Evolutionary conservation across 2,888 invertebrate genomes (phyloP).

Genomic region (Acrobasis repandana): DNA sequence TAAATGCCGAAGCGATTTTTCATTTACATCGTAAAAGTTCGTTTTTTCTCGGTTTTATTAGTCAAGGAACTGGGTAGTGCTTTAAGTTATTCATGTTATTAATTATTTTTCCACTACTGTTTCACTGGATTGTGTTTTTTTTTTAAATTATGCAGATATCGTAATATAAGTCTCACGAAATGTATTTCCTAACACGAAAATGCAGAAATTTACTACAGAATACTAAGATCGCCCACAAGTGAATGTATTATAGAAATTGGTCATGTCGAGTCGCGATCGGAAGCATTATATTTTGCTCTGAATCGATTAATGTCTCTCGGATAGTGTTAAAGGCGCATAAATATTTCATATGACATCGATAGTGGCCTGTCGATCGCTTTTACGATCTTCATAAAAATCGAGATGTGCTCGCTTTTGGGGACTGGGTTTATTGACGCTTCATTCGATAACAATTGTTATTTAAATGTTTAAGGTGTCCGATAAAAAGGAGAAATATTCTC

Average conservation of each 20-base stretch:
- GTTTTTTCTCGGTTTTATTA: slow-evolving; percentile 48
- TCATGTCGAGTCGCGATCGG: slow-evolving; percentile 16
- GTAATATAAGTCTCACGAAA: not conserved
- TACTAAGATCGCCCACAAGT: slow-evolving; percentile 7
- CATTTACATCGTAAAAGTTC: slow-evolving; percentile 63
- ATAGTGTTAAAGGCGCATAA: slow-evolving; percentile 60
- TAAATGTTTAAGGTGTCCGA: slow-evolving; percentile 18
- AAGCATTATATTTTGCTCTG: slow-evolving; percentile 24
- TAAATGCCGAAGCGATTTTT: slow-evolving; percentile 69
- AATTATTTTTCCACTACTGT: not conserved
- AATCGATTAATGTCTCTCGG: slow-evolving; percentile 57
- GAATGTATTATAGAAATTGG: slow-evolving; percentile 19
- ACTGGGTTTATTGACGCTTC: slow-evolving; percentile 48
- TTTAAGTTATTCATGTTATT: slow-evolving; percentile 1
- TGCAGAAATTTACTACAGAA: not conserved
- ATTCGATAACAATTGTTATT: slow-evolving; percentile 38
- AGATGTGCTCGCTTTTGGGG: slow-evolving; percentile 40
- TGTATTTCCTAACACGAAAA: not conserved
- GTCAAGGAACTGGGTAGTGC: slow-evolving; percentile 50
- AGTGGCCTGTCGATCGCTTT: slow-evolving; percentile 62
- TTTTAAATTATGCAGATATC: not conserved
- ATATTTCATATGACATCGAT: slow-evolving; percentile 66
- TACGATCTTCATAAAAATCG: slow-evolving; percentile 65
- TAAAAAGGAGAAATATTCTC: slow-evolving; percentile 13
- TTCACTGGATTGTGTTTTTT: not conserved